A percentile compares a stretch with the other conserved stretches of the same genome.
Evolutionary conservation across 2,113 vertebrate species (phyloP).

Genomic region (Alligator sinensis): DNA sequence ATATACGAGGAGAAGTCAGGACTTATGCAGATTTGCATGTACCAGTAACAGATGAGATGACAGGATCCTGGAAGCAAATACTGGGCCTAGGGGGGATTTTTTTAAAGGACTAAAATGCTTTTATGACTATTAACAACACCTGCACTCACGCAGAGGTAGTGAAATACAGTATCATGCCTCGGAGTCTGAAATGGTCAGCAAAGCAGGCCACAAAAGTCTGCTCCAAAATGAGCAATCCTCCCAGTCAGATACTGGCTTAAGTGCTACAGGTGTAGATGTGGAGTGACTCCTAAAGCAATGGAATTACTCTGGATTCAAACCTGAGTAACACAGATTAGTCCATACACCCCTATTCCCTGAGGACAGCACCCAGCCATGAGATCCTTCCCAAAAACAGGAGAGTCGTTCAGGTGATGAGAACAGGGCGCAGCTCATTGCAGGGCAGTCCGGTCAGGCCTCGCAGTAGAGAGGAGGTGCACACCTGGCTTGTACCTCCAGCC

Average conservation of each 20-base stretch:
- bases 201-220: background rate
- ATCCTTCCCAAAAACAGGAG: background rate
- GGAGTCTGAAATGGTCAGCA: fast-evolving
- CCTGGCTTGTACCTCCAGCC: background rate
- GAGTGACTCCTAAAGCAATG: background rate
- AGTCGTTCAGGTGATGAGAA: background rate
- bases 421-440: background rate
- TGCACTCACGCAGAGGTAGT: background rate
- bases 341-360: background rate
- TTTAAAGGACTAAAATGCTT: background rate
- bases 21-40: background rate
- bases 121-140: background rate
- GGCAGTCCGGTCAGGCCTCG: background rate
- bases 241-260: background rate
- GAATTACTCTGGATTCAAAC: background rate
- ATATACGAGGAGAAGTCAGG: background rate
- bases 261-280: fast-evolving
- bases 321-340: fast-evolving
- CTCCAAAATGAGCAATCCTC: background rate
- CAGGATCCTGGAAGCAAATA: background rate
- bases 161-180: fast-evolving
- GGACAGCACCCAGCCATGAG: background rate
- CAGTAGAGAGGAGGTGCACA: background rate
- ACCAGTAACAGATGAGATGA: background rate
- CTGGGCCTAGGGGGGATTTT: background rate